Evolutionary conservation across 1,140 invertebrate species (phyloP).

Genomic region (Zaprionus kolodkinae): DNA sequence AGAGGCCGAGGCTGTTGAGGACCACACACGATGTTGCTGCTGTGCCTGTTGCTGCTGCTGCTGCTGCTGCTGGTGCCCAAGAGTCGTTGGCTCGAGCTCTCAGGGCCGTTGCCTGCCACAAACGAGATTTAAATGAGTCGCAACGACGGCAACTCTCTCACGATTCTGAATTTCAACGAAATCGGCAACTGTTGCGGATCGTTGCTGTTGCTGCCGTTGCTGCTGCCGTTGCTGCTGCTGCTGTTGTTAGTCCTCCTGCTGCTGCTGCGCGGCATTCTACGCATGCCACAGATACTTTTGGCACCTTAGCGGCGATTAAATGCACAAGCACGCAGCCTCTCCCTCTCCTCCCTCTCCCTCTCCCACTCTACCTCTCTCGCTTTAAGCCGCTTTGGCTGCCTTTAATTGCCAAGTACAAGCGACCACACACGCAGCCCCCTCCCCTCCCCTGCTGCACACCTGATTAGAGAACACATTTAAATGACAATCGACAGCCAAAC

Average conservation of each 20-base stretch:
- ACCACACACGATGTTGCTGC: conserved; percentile 69
- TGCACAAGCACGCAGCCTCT: conserved; percentile 62
- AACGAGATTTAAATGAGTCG: conserved; percentile 83
- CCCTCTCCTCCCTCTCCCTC: background rate
- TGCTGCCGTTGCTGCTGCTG: conserved; percentile 13
- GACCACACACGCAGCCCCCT: conserved; percentile 58
- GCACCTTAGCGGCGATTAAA: conserved; percentile 79
- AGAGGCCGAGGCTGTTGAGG: conserved; percentile 31
- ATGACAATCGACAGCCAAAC: conserved; percentile 65
- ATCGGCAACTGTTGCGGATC: conserved; percentile 55
- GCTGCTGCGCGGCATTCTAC: conserved; percentile 59
- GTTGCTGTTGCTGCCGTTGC: conserved; percentile 24
- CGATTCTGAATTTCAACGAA: conserved; percentile 82
- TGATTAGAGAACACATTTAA: conserved; percentile 76
- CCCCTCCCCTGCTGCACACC: conserved; percentile 11
- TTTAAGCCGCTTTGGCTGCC: conserved; percentile 48
- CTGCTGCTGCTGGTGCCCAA: conserved; percentile 27
- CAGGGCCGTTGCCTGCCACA: conserved; percentile 51
- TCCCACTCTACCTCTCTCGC: background rate
- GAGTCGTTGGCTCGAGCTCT: conserved; percentile 22
- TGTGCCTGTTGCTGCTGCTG: conserved; percentile 38
- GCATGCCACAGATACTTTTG: conserved; percentile 80
- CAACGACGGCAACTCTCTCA: conserved; percentile 74
- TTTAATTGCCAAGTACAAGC: conserved; percentile 74
- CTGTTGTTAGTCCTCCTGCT: background rate